Evolutionary conservation across 2,797 vertebrate genomes (phyloP).

Genomic region (Onychomys leucogaster): DNA sequence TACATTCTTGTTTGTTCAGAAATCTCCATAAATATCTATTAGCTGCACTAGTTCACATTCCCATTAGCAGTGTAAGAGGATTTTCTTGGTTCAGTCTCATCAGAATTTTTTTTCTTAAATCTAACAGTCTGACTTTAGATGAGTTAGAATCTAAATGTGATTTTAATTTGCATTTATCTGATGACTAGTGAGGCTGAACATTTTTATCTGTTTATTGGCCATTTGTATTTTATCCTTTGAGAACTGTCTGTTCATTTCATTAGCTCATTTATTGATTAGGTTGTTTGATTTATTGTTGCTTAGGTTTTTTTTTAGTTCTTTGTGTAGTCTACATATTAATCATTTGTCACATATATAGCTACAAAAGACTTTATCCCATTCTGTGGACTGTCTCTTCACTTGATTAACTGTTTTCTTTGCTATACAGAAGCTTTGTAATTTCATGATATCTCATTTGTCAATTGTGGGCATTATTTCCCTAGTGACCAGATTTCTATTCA

Average conservation of each 20-base stretch:
- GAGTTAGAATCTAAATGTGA: not conserved
- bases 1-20: not conserved
- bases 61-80: not conserved
- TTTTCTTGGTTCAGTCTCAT: not conserved
- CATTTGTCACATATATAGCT: not conserved
- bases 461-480: not conserved
- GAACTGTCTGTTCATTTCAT: not conserved
- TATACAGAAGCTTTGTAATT: not conserved
- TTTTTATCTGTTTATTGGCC: not conserved
- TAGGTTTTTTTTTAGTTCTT: not conserved
- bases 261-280: constrained; percentile 6
- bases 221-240: constrained; percentile 15
- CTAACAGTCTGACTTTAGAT: not conserved
- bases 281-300: constrained; percentile 2
- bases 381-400: not conserved
- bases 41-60: not conserved
- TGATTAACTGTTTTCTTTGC: constrained; percentile 29
- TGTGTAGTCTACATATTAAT: constrained; percentile 10
- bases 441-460: constrained; percentile 24
- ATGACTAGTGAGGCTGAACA: not conserved
- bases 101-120: not conserved
- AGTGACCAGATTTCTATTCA: not conserved
- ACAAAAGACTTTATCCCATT: not conserved
- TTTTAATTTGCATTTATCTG: not conserved
- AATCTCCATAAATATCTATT: not conserved